Base-by-base conservation (phyloP, 2,888 invertebrate species). In the Lithophane semibrunnea region DNA sequence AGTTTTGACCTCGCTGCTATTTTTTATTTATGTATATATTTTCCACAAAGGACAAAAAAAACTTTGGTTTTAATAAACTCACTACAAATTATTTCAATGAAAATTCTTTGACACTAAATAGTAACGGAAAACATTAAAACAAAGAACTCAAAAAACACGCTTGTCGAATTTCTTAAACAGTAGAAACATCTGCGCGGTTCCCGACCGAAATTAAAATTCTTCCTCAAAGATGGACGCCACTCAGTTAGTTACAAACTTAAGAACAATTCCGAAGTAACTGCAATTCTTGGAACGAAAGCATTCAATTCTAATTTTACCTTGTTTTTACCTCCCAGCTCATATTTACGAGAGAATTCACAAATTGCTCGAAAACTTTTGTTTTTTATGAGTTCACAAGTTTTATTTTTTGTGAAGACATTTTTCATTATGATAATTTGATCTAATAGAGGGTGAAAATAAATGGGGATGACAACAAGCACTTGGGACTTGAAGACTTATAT, bases 221-320 rank as follows among this genome's bases (percentile, higher is more conserved):
- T 54, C 18, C 63, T 44, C 12, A 29, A 77, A 76, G 78, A 86
- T 70, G 76, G 73, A 77, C 69, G 71, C 64, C 67, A 56, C 74
- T 75, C 69, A 42, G 72, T 82, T 72, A 77, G 78, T 84, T 75
- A 79, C 76, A 85, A 85, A 87, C 83, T 83, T 71, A 70, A 78
- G 71, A 84, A 75, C 67, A 86, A 86, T 82, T 84, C 75, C n/a
- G 73, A 82, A 81, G 80, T 80, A 84, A 87, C 82, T 86, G 78
- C 84, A 84, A 75, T 84, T 85, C 47, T 61, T 60, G 54, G 74
- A 81, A 70, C 37, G 81, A 82, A 85, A 82, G 83, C 83, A 82
- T 88, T 90, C 84, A 90, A 89, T 89, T 88, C 84, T 89, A 87
- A 89, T 89, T 89, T 85, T n/a, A 77, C 65, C 82, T 84, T 89